A percentile compares a stretch with the other conserved stretches of the same genome.
phyloP scores from a whole-genome alignment of 2,113 vertebrate genomes.

The Rhinoptilus africanus region DNA sequence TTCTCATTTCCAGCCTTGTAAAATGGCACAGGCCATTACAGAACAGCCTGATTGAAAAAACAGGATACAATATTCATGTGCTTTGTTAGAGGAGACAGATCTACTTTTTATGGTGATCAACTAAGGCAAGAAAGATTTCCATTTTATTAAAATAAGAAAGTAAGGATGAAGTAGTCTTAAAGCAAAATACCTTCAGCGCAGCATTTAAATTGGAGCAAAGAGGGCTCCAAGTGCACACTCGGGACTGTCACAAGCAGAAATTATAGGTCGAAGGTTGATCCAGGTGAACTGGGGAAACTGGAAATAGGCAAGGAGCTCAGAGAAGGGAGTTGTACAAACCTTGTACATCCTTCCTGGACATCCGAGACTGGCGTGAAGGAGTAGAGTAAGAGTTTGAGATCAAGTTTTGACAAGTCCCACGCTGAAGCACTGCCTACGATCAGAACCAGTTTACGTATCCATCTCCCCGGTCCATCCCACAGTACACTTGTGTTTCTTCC shows the following conservation, averaged over 20 bases:
- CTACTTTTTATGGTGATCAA: not conserved
- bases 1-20: not conserved
- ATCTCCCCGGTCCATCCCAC: not conserved
- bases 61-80: not conserved
- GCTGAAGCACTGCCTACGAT: not conserved
- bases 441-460: rapidly evolving
- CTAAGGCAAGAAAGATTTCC: not conserved
- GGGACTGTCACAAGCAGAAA: not conserved
- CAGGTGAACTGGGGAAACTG: not conserved
- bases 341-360: not conserved
- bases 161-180: not conserved
- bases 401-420: not conserved
- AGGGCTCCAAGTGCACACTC: not conserved
- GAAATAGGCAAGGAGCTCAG: not conserved
- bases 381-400: not conserved
- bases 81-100: not conserved
- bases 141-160: not conserved
- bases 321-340: not conserved
- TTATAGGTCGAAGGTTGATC: not conserved
- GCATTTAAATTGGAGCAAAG: not conserved
- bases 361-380: rapidly evolving
- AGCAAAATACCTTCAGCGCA: not conserved
- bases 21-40: not conserved
- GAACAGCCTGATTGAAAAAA: not conserved
- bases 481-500: not conserved